phyloP scores from a whole-genome alignment of 1,140 invertebrate genomes.

The Drosophila serrata region DNA sequence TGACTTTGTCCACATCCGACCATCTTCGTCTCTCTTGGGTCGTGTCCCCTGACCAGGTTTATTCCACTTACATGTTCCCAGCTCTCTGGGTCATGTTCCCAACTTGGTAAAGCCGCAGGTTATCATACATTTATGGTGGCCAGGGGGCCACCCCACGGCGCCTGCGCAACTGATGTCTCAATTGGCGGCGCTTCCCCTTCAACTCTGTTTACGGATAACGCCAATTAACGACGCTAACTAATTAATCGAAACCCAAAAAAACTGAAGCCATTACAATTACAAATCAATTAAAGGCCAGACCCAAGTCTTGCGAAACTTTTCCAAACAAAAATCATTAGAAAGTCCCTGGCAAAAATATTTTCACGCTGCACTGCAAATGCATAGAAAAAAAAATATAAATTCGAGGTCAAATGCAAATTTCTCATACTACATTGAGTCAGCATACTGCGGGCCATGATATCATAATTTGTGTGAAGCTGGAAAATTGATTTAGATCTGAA shows the following conservation, averaged over 20 bases:
- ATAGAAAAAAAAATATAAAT: slow-evolving; percentile 16
- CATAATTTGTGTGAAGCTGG: slow-evolving; percentile 36
- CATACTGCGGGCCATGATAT: slow-evolving; percentile 37
- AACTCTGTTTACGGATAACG: slow-evolving; percentile 52
- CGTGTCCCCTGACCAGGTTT: slow-evolving; percentile 45
- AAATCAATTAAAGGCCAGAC: slow-evolving; percentile 58
- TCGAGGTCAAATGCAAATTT: slow-evolving; percentile 64
- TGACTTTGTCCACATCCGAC: slow-evolving; percentile 45
- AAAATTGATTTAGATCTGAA: slow-evolving; percentile 31
- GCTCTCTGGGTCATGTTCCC: slow-evolving; percentile 4
- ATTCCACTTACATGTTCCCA: slow-evolving; percentile 10
- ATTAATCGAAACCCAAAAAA: slow-evolving; percentile 58
- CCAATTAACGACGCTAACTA: slow-evolving; percentile 68
- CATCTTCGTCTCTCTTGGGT: slow-evolving; percentile 28
- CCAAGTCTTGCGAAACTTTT: slow-evolving; percentile 30
- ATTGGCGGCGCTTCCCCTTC: slow-evolving; percentile 53
- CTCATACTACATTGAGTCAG: slow-evolving; percentile 26
- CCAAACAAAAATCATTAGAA: slow-evolving; percentile 28
- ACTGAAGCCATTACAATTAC: slow-evolving; percentile 63
- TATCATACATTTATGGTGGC: slow-evolving; percentile 20
- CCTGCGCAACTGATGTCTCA: slow-evolving; percentile 49
- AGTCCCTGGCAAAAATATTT: slow-evolving; percentile 34
- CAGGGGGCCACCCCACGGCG: slow-evolving; percentile 18
- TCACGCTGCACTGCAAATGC: slow-evolving; percentile 32
- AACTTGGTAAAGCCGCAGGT: slow-evolving; percentile 19